Percentiles rank a stretch among this genome's conserved stretches.
phyloP scores from a whole-genome alignment of 2,888 invertebrate genomes.

The Acheta domesticus region DNA sequence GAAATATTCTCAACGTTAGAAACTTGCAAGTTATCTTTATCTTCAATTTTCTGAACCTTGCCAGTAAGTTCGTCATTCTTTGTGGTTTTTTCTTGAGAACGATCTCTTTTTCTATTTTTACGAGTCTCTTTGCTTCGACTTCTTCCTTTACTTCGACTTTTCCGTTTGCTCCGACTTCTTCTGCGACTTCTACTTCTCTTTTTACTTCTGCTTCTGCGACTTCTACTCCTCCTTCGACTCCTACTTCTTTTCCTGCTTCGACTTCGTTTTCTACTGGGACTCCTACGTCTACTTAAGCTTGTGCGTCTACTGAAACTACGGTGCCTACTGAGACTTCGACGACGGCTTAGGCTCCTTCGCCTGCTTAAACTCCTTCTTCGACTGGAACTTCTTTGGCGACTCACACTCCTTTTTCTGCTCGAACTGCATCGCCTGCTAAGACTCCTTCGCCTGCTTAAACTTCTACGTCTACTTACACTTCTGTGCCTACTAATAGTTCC shows the following conservation, averaged over 20 bases:
- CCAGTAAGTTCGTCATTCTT: neutral
- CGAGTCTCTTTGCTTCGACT: conserved; percentile 28
- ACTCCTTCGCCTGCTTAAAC: conserved; percentile 6
- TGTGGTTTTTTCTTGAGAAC: neutral
- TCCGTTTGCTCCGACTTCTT: conserved; percentile 27
- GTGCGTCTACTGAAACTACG: too few species aligned
- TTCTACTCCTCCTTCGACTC: too few species aligned
- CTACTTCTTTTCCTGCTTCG: too few species aligned
- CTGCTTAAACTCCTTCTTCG: too few species aligned
- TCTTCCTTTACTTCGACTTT: conserved; percentile 28
- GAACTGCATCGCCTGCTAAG: neutral
- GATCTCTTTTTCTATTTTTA: neutral
- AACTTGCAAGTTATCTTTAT: neutral
- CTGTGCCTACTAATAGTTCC: neutral
- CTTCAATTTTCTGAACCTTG: neutral
- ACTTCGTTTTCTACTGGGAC: too few species aligned
- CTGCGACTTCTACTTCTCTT: conserved; percentile 25
- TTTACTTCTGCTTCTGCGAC: conserved; percentile 24
- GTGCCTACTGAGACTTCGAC: too few species aligned
- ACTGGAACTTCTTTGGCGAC: too few species aligned
- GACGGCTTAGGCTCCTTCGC: too few species aligned
- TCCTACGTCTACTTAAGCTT: too few species aligned
- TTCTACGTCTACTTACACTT: conserved; percentile 6
- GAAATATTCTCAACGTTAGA: too few species aligned
- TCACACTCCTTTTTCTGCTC: neutral